These are phyloP conservation scores for Morinoia aosen DNA, from an alignment of 2,888 invertebrate species.

Conservation along the genomic window DNA sequence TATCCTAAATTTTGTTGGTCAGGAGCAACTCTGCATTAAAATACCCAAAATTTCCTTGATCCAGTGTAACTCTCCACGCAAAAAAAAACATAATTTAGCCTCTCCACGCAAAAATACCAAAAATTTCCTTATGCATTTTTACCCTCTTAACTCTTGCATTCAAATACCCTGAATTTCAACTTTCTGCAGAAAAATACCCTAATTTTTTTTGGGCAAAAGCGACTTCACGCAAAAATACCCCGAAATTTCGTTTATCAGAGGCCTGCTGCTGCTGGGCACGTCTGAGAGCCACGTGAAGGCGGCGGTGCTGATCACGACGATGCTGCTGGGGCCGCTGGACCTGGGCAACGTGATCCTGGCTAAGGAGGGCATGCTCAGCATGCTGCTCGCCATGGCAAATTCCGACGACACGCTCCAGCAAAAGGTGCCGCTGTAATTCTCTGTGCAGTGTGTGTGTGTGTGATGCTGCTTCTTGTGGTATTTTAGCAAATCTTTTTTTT, in stretches of 20 bases:
- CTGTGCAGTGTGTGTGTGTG: background rate
- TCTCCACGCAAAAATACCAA: no score
- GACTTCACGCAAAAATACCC: background rate
- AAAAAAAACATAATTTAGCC: no score
- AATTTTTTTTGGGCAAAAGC: no score
- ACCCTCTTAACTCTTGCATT: no score
- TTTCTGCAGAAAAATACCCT: no score
- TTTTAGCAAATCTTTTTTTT: background rate
- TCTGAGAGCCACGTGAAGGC: slow-evolving; percentile 89
- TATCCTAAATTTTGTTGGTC: no score
- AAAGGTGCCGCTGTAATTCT: slow-evolving; percentile 69
- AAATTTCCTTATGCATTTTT: no score
- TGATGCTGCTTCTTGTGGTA: background rate
- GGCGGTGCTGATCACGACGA: slow-evolving; percentile 87
- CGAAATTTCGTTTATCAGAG: slow-evolving; percentile 71
- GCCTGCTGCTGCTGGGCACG: slow-evolving; percentile 86
- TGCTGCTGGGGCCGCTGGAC: slow-evolving; percentile 92
- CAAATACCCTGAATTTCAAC: no score
- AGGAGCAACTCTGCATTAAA: no score
- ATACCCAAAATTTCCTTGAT: no score
- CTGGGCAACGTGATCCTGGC: slow-evolving; percentile 83
- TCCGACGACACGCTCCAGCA: slow-evolving; percentile 89
- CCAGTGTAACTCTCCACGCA: no score
- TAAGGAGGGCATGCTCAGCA: slow-evolving; percentile 85
- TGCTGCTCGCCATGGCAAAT: slow-evolving; percentile 97